A percentile compares a stretch with the other conserved stretches of the same genome.
These are phyloP conservation scores for Galago senegalensis DNA, from an alignment of 2,797 vertebrate species.

Conservation along the genomic window DNA sequence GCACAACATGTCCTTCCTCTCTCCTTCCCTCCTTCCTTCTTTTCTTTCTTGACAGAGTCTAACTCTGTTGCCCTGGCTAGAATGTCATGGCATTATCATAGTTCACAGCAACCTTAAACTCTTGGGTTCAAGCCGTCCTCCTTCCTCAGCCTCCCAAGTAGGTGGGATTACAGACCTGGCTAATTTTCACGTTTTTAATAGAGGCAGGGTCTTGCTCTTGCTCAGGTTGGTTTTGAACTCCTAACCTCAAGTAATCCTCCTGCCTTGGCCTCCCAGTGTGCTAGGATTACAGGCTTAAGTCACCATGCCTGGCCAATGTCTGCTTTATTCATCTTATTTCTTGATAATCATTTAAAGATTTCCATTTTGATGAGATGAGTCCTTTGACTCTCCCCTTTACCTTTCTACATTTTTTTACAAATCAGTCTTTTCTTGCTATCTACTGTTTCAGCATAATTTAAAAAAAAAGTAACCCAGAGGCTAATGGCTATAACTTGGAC, in stretches of 20 bases:
- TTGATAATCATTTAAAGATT: neutral
- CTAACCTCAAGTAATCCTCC: neutral
- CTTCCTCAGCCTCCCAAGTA: too few species aligned
- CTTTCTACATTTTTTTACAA: neutral
- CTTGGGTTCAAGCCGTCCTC: neutral
- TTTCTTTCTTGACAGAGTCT: neutral
- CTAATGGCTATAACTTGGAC: neutral
- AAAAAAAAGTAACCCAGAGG: neutral
- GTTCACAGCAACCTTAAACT: neutral
- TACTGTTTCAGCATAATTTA: neutral
- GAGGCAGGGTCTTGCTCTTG: too few species aligned
- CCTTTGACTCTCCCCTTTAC: neutral
- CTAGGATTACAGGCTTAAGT: neutral
- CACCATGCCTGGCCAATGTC: neutral
- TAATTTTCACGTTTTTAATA: too few species aligned
- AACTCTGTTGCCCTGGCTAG: neutral
- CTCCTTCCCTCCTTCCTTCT: neutral
- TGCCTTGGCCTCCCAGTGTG: neutral
- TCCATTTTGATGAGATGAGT: neutral
- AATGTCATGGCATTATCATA: neutral
- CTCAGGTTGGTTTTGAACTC: too few species aligned
- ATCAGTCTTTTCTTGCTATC: neutral
- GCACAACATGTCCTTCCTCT: neutral
- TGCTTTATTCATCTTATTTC: neutral
- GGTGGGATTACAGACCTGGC: too few species aligned